Base-by-base conservation (phyloP, 2,113 vertebrate genomes). In the Myiagra hebetior region DNA sequence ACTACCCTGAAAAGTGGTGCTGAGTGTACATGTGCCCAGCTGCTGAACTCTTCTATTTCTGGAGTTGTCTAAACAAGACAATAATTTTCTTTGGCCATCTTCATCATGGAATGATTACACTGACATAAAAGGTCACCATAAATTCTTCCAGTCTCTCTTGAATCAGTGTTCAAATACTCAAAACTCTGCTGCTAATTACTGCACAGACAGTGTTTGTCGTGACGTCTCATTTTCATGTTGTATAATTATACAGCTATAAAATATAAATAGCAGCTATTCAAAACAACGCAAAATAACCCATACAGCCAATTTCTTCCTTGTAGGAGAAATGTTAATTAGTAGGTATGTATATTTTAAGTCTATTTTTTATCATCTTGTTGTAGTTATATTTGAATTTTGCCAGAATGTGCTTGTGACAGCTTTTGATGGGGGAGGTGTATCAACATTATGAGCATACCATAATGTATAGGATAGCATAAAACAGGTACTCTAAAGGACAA, bases 21-120 rank as follows among this genome's bases (percentile, higher is more conserved):
- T 28, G 39, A 50, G 26, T n/a, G 21, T n/a, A 59, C 23, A 6
- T 11, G 55, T 44, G 24, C 35, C 33, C 8, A 59, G 4, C 13
- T 70, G 31, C 55, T 13, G 15, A 81, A 31, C 23, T 65, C 11
- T 68, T 76, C 55, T 82, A 0, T 64, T 75, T 81, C 55, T 89
- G 50, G 30, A 35, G 18, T 10, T 53, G 18, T 46, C 22, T 86
- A 70, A 87, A 56, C 4, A 60, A 69, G 56, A 70, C 27, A 46
- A 52, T 44, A 24, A 44, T 89, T 89, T 79, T 81, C 26, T 41
- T 46, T 82, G 60, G 15, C 19, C 24, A 13, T 47, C 18, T 93
- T 55, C 13, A 8, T 10, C 0, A 0, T 63, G 39, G 33, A 77
- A 42, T 81, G 52, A 70, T 74, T 74, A 72, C 35, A 28, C 6